Evolutionary conservation across 2,797 vertebrate species (phyloP).

Genomic region (Lateolabrax maculatus): DNA sequence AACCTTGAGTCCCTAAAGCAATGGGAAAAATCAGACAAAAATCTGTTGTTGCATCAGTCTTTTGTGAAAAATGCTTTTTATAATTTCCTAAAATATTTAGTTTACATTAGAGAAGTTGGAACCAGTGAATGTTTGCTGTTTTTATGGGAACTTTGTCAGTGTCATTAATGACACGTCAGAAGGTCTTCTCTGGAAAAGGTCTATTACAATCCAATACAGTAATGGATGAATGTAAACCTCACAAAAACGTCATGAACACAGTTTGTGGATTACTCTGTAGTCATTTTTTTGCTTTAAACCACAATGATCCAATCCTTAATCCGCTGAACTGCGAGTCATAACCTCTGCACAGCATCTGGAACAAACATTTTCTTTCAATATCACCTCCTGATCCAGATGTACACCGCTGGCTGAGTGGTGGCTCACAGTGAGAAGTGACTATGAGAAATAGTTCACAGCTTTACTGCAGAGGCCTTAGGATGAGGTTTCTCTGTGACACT

Average conservation of each 20-base stretch:
- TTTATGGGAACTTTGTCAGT: background rate
- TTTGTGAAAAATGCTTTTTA: background rate
- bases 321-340: constrained; percentile 4
- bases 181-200: background rate
- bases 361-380: constrained; percentile 12
- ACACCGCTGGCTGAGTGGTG: background rate
- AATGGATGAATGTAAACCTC: background rate
- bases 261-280: too few species aligned
- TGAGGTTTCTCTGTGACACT: constrained; percentile 8
- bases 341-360: constrained; percentile 47
- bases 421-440: constrained; percentile 1
- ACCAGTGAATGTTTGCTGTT: background rate
- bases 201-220: background rate
- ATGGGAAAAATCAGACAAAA: background rate
- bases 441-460: constrained; percentile 36
- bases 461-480: constrained; percentile 18
- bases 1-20: background rate
- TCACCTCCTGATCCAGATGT: constrained; percentile 51
- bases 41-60: background rate
- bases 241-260: background rate
- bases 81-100: background rate
- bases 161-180: background rate
- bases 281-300: too few species aligned
- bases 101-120: background rate
- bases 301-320: background rate